Conservation (phyloP, 1,140 invertebrate genomes). For the Drosophila ercepeae region DNA sequence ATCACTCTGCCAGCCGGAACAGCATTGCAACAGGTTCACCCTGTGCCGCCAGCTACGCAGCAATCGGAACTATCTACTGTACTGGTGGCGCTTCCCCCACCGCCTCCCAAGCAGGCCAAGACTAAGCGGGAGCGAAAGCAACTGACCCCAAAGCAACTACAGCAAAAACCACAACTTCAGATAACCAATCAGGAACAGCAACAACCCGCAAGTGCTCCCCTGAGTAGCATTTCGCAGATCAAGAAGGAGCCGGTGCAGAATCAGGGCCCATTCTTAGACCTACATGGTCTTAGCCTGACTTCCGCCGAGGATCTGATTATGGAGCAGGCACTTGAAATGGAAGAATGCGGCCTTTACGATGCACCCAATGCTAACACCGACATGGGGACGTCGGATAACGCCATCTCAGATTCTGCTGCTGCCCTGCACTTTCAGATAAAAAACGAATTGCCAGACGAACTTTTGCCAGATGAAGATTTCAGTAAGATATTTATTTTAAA, state of each 20-base stretch:
- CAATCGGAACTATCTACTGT: conserved; percentile 30
- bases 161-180: conserved; percentile 52
- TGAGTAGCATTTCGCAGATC: conserved; percentile 47
- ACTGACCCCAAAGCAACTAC: conserved; percentile 69
- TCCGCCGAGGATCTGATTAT: conserved; percentile 82
- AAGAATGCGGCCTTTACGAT: conserved; percentile 75
- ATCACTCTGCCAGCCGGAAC: conserved; percentile 68
- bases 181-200: conserved; percentile 11
- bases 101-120: conserved; percentile 59
- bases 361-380: conserved; percentile 43
- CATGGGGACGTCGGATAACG: conserved; percentile 73
- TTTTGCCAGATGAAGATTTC: conserved; percentile 70
- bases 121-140: conserved; percentile 76
- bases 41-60: conserved; percentile 5
- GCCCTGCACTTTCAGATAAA: conserved; percentile 80
- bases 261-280: conserved; percentile 57
- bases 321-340: conserved; percentile 82
- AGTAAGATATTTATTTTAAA: conserved; percentile 49
- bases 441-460: conserved; percentile 70
- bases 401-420: conserved; percentile 76
- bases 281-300: conserved; percentile 75
- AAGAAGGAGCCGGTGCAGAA: conserved; percentile 68
- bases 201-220: neutral
- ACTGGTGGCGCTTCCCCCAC: conserved; percentile 23
- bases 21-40: conserved; percentile 62